phyloP scores from a whole-genome alignment of 2,113 vertebrate species.

The Micromys minutus region DNA sequence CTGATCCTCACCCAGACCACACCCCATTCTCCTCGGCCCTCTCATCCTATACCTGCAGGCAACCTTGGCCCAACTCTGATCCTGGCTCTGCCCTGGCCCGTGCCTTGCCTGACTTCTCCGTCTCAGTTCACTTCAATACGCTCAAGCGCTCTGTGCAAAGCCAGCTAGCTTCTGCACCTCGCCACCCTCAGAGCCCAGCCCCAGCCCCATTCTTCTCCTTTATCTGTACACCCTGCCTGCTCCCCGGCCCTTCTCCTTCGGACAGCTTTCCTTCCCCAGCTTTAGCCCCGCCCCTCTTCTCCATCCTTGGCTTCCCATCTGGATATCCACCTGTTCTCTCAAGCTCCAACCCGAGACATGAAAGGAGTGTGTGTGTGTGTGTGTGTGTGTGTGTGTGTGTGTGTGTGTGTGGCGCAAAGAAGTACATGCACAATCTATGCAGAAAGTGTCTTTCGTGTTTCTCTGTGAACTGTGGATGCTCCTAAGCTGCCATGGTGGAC shows the following conservation, averaged over 20 bases:
- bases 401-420: neutral
- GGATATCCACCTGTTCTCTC: constrained; percentile 37
- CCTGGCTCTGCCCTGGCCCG: neutral
- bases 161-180: neutral
- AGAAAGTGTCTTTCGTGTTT: neutral
- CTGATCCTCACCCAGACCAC: neutral
- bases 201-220: neutral
- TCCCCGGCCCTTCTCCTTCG: neutral
- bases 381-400: neutral
- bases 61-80: neutral
- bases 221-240: neutral
- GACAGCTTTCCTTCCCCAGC: neutral
- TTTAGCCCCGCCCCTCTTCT: neutral
- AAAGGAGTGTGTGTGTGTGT: neutral
- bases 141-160: neutral
- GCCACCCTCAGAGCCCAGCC: neutral
- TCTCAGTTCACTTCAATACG: neutral
- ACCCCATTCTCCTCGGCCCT: neutral
- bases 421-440: too few species aligned
- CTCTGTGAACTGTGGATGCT: neutral
- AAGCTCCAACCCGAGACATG: neutral
- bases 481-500: neutral
- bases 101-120: neutral
- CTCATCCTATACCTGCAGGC: neutral
- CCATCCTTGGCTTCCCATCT: constrained; percentile 1